Percentiles rank a stretch among this genome's conserved stretches.
phyloP scores from a whole-genome alignment of 2,888 invertebrate species.

The Oscheius sp. region DNA sequence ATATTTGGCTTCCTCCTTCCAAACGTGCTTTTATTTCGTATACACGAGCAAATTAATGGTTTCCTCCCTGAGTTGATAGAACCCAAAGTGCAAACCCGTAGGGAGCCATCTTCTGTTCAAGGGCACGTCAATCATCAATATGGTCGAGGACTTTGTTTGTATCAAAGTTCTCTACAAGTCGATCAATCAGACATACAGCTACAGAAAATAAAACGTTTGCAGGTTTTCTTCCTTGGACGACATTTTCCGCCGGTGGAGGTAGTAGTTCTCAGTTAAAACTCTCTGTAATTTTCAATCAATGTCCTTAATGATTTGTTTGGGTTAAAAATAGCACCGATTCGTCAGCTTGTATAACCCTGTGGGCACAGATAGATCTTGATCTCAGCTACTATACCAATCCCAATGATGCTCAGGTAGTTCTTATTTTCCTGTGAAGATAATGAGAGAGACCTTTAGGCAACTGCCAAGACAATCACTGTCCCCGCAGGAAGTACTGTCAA shows the following conservation, averaged over 20 bases:
- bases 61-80: too few species aligned
- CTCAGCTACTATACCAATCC: constrained; percentile 36
- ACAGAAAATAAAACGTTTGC: too few species aligned
- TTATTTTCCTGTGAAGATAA: not conserved
- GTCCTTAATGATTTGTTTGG: not conserved
- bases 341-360: constrained; percentile 39
- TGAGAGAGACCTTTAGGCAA: constrained; percentile 2
- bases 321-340: too few species aligned
- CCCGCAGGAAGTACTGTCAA: constrained; percentile 2
- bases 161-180: too few species aligned
- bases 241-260: constrained; percentile 4
- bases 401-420: constrained; percentile 13
- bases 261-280: not conserved
- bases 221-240: not conserved
- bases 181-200: too few species aligned
- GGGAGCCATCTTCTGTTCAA: too few species aligned
- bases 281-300: not conserved
- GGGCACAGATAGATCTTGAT: constrained; percentile 43
- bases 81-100: too few species aligned
- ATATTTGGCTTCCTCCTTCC: too few species aligned
- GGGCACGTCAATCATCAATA: too few species aligned
- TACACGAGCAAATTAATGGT: too few species aligned
- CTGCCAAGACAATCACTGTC: not conserved
- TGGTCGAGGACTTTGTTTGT: too few species aligned
- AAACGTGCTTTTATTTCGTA: too few species aligned